phyloP scores from a whole-genome alignment of 2,113 vertebrate species.

The Etia nguti region DNA sequence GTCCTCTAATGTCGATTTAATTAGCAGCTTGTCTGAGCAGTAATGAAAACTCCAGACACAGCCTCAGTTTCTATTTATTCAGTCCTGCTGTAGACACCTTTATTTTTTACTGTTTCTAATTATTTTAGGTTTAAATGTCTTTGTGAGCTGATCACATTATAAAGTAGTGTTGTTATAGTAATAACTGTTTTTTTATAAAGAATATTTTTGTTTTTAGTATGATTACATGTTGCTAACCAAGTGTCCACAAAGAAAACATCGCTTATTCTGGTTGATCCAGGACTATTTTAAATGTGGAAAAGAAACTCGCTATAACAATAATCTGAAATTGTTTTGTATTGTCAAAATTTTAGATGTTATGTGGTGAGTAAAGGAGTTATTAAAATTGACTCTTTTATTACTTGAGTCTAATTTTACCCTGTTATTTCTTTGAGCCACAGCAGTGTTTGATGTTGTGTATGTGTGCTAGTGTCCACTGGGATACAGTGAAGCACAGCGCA shows the following conservation, averaged over 20 bases:
- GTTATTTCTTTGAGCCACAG: background rate
- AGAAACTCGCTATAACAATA: background rate
- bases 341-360: background rate
- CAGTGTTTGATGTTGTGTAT: background rate
- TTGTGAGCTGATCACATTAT: background rate
- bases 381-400: background rate
- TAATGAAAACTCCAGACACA: background rate
- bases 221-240: background rate
- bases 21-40: background rate
- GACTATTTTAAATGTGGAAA: background rate
- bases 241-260: background rate
- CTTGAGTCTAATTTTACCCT: background rate
- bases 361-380: background rate
- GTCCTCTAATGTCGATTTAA: background rate
- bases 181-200: background rate
- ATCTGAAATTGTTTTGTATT: background rate
- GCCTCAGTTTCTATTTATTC: slow-evolving; percentile 20
- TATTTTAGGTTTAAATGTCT: background rate
- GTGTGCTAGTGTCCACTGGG: background rate
- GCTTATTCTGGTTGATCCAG: slow-evolving; percentile 9
- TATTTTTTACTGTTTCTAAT: background rate
- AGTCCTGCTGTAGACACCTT: background rate
- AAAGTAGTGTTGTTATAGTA: background rate
- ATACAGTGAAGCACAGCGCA: background rate
- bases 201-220: background rate